Evolutionary conservation across 2,797 vertebrate genomes (phyloP).

Genomic region (Enteromius paludinosus): DNA sequence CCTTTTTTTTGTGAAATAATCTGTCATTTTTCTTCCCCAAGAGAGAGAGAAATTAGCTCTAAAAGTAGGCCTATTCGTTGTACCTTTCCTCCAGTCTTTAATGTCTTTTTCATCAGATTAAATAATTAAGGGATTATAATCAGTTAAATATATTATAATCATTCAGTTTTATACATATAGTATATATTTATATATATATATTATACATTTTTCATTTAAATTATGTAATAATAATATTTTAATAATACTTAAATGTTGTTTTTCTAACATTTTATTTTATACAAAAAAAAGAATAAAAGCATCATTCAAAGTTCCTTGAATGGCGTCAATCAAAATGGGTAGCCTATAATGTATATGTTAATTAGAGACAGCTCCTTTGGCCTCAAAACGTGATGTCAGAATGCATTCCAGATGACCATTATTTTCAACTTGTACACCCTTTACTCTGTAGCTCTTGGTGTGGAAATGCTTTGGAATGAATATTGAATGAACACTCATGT

Average conservation of each 20-base stretch:
- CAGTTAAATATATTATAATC: no score
- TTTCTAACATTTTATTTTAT: no score
- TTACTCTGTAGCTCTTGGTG: not conserved
- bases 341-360: not conserved
- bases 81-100: not conserved
- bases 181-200: no score
- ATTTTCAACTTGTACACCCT: not conserved
- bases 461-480: not conserved
- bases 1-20: not conserved
- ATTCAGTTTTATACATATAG: no score
- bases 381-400: not conserved
- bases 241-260: no score
- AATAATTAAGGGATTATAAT: no score
- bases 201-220: no score
- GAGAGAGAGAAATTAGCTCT: no score
- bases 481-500: not conserved
- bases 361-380: not conserved
- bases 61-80: not conserved
- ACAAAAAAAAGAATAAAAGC: no score
- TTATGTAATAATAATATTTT: no score
- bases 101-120: not conserved
- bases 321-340: not conserved
- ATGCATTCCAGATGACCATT: not conserved
- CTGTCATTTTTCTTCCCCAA: not conserved
- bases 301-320: no score